Base-by-base conservation (phyloP, 2,113 vertebrate species). In the Poeciliopsis prolifica region DNA sequence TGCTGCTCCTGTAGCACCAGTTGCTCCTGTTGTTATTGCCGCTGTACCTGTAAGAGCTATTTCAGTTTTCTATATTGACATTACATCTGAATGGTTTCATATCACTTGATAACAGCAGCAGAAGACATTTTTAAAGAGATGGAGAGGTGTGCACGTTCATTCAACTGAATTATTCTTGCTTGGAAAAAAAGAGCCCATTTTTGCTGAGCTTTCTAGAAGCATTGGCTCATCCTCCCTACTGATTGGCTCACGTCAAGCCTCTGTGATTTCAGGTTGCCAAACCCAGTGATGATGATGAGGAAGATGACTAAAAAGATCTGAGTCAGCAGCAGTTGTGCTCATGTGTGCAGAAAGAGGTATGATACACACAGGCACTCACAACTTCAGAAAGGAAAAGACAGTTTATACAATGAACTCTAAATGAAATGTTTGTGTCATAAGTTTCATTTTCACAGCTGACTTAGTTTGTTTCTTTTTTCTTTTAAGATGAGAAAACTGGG, bases 231-330 rank as follows among this genome's bases (percentile, higher is more conserved):
- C 5, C 66, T 83, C 28, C 4, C n/a, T 81, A 14, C 68, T 78
- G 60, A 77, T 26, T 81, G 67, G 80, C 77, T 90, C 40, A 83
- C 48, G 62, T 33, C 26, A 77, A 65, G 40, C 75, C 58, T 82
- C 66, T 89, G 51, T 90, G 58, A 80, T 91, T 89, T 79, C 72
- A 93, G 89, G 82, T 72, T 78, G 72, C 67, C 51, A 70, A 64
- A 51, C 60, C 66, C 28, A 66, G 14, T 0, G 31, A 37, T 28
- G 88, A 89, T 72, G 91, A 92, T 68, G 89, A 91, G 19, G 90
- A 91, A 0, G 89, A 90, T 0, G 86, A 88, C 70, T 90, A 87
- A 77, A 88, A 37, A 65, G 28, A 67, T 12, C 54, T 11, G 12
- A 81, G 71, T 86, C 76, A 78, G 78, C 77, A 88, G 73, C 44